phyloP scores from a whole-genome alignment of 2,888 invertebrate species.

The Clivina fossor region DNA sequence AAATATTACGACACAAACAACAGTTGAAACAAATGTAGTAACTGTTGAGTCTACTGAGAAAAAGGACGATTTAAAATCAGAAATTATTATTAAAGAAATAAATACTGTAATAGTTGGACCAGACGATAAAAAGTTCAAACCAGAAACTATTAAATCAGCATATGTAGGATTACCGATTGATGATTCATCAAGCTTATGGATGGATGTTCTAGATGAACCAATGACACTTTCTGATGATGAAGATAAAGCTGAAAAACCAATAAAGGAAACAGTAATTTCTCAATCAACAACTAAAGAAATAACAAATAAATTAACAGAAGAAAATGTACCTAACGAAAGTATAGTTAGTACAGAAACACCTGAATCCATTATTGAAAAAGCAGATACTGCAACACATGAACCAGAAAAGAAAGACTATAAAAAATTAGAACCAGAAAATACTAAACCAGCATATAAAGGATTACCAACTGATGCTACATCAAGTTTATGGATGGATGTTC shows the following conservation, averaged over 20 bases:
- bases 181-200: constrained; percentile 39
- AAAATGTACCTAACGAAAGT: not conserved
- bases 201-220: constrained; percentile 46
- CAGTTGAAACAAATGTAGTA: constrained; percentile 12
- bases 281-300: not conserved
- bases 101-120: constrained; percentile 52
- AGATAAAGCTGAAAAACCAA: constrained; percentile 3
- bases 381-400: not conserved
- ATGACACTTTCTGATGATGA: constrained; percentile 45
- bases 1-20: constrained; percentile 32
- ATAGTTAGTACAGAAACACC: not conserved
- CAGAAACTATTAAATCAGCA: constrained; percentile 30
- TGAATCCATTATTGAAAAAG: not conserved
- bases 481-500: constrained; percentile 41
- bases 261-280: not conserved
- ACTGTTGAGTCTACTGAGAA: constrained; percentile 13
- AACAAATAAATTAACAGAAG: not conserved
- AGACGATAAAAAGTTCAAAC: too few relatives aligned
- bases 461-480: constrained; percentile 39
- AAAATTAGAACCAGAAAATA: not conserved
- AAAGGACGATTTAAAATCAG: too few relatives aligned
- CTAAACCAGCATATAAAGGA: constrained; percentile 36
- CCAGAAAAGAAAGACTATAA: not conserved
- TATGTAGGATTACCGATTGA: constrained; percentile 43
- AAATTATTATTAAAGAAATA: constrained; percentile 54